Evolutionary conservation across 30 jellyfish, hydroid and myxozoan species (phyloP), one percentile per base, ranked within the genome.

Genomic region (Sanderia malayensis): DNA sequence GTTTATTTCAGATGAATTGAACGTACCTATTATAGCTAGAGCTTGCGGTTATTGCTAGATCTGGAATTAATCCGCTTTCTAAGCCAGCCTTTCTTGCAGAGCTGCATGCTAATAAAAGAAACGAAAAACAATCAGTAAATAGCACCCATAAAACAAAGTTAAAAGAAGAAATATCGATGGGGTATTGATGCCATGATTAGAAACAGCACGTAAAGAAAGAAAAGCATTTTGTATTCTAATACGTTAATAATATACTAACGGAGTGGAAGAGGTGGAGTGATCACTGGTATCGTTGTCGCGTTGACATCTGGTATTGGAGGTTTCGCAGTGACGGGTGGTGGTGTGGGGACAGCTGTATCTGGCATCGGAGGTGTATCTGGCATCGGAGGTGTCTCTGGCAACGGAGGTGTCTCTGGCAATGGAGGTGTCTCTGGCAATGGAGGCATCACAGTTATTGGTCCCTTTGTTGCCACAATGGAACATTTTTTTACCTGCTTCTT

Each of bases 361-460:
- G 83, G 83, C 0, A 71, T 27, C 7, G 83, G 83, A 4, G 83
- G 83, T 25, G 28, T 22, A 13, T 64, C 79, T 19, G 83, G 58
- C 1, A 71, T 0, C 4, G 83, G 83, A 30, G 83, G 83, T 29
- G 26, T 45, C 55, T 44, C 58, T n/a, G 81, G 81, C 25, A 69
- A 21, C 15, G 81, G 81, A 10, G 81, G 81, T 15, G 81, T 31
- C 26, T 19, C 41, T 10, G 62, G 71, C 20, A 31, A 25, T 47
- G 33, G 37, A 8, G 83, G 44, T 27, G 64, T 49, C 27, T 15
- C 64, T 4, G 83, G 81, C 8, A 69, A 32, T 2, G 81, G 81
- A 4, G 81, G 81, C 69, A 44, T 45, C 32, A 2, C 72, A 10
- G 73, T 47, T 7, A 52, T 61, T 11, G 66, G 74, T 30, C 69